A percentile compares a stretch with the other conserved stretches of the same genome.
Evolutionary conservation across 2,888 invertebrate species (phyloP).

Genomic region (Aethes cnicana): DNA sequence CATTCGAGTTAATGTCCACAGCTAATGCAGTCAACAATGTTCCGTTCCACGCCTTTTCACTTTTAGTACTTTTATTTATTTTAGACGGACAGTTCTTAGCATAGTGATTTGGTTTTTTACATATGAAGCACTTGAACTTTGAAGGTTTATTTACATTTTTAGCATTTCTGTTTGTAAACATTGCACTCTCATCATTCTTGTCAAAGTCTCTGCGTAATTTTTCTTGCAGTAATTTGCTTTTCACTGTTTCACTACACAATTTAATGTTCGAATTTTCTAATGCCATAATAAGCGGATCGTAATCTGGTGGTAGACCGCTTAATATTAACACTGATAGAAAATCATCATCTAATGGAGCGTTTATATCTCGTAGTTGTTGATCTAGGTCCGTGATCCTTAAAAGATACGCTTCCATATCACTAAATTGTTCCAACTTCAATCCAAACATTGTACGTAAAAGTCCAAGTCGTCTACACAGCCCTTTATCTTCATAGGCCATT

Average conservation of each 20-base stretch:
- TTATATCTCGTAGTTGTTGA: constrained; percentile 34
- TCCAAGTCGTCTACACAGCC: constrained; percentile 12
- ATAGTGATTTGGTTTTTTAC: constrained; percentile 9
- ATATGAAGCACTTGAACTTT: constrained; percentile 7
- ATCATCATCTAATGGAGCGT: constrained; percentile 34
- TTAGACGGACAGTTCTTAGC: constrained; percentile 3
- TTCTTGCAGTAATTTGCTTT: constrained; percentile 32
- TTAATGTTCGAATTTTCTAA: constrained; percentile 34
- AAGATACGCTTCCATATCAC: constrained; percentile 12
- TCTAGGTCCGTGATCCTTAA: not conserved
- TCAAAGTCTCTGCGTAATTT: constrained; percentile 24
- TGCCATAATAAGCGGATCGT: constrained; percentile 36
- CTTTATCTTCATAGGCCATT: constrained; percentile 4
- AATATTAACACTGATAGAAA: constrained; percentile 34
- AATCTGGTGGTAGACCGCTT: constrained; percentile 33
- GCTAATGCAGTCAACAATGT: not conserved
- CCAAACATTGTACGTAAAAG: constrained; percentile 15
- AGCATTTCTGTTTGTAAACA: not conserved
- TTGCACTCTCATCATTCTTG: not conserved
- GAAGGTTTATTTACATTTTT: not conserved
- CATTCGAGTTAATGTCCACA: constrained; percentile 17
- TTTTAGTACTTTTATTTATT: not conserved
- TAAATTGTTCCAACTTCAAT: constrained; percentile 4
- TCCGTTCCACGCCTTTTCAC: not conserved
- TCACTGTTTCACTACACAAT: constrained; percentile 31